Percentiles rank a stretch among this genome's conserved stretches.
phyloP scores from a whole-genome alignment of 1,140 invertebrate genomes.

The Mylabris phalerata region DNA sequence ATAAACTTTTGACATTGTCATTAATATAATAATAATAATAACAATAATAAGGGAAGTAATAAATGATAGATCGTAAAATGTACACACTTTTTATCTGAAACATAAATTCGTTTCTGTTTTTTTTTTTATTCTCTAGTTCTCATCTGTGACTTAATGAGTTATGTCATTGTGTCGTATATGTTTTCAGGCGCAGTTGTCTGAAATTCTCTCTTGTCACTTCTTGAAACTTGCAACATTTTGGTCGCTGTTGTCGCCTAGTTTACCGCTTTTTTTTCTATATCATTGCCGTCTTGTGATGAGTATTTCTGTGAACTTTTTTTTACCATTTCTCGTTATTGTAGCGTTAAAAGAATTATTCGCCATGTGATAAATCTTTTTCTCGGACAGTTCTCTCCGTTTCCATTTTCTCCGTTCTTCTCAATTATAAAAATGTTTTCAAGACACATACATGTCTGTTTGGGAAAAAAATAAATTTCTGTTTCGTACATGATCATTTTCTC shows the following conservation, averaged over 20 bases:
- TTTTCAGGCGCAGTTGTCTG: slow-evolving; percentile 24
- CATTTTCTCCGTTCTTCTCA: slow-evolving; percentile 18
- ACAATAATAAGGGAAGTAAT: background rate
- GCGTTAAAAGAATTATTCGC: slow-evolving; percentile 24
- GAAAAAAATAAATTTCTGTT: too few species aligned
- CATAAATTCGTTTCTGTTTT: too few species aligned
- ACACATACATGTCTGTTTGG: too few species aligned
- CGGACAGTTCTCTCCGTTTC: slow-evolving; percentile 19
- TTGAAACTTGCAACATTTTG: slow-evolving; percentile 17
- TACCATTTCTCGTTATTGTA: slow-evolving; percentile 22
- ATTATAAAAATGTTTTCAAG: slow-evolving; percentile 7
- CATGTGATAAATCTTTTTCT: slow-evolving; percentile 27
- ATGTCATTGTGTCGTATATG: slow-evolving; percentile 18
- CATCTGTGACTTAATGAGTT: slow-evolving; percentile 10
- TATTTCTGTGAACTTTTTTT: slow-evolving; percentile 24
- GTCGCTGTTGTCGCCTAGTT: slow-evolving; percentile 4
- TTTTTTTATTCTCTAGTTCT: too few species aligned
- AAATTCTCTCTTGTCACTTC: slow-evolving; percentile 21
- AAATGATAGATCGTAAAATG: background rate
- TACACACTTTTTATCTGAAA: background rate
- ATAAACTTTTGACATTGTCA: slow-evolving; percentile 21
- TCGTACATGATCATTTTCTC: too few species aligned
- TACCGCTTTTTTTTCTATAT: slow-evolving; percentile 18
- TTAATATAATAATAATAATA: slow-evolving; percentile 13
- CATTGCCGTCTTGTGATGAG: slow-evolving; percentile 25